Percentiles rank a stretch among this genome's conserved stretches.
Conservation (phyloP, 2,797 vertebrate species). For the Microhierax caerulescens region DNA sequence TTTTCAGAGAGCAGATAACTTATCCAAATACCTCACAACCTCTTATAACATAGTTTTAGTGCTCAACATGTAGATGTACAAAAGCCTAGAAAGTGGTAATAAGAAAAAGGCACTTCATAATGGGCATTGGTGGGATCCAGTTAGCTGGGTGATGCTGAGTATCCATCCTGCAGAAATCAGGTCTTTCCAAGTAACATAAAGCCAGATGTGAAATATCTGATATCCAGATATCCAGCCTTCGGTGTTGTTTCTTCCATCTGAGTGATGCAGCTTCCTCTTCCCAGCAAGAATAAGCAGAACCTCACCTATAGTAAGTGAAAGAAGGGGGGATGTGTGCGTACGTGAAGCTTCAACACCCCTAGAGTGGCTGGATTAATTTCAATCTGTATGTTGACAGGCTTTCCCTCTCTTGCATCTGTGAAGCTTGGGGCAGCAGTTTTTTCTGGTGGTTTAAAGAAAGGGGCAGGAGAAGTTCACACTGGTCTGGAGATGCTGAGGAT, state of each 20-base stretch:
- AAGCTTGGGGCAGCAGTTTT: background rate
- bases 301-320: background rate
- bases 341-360: background rate
- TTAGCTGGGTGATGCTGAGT: background rate
- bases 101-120: background rate
- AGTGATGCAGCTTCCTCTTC: background rate
- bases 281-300: background rate
- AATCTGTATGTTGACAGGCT: background rate
- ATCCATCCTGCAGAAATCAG: background rate
- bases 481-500: background rate
- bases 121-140: background rate
- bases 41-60: background rate
- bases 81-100: background rate
- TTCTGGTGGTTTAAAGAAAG: background rate
- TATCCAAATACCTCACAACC: background rate
- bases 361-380: background rate
- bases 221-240: too few species aligned
- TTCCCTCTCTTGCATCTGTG: background rate
- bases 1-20: background rate
- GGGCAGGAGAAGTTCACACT: background rate
- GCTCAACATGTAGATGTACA: background rate
- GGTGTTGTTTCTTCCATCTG: fast-evolving
- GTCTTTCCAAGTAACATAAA: background rate
- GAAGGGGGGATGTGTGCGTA: background rate
- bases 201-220: background rate